Evolutionary conservation across 2,113 vertebrate species (phyloP), one percentile per base, ranked within the genome.

Genomic region (Rhineura floridana): DNA sequence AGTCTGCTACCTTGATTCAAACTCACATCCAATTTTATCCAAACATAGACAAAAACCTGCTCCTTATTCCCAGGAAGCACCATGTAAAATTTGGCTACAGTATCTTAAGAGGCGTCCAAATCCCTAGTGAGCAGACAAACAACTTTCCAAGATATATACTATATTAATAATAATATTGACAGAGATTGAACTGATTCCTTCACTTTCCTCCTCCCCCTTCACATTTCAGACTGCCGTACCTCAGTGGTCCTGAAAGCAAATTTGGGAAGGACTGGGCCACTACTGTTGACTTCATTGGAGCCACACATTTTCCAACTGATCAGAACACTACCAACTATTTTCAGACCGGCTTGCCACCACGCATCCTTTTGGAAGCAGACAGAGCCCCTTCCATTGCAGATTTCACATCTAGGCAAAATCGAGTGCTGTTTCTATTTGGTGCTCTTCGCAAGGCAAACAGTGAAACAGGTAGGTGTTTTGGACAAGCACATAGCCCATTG

Each of bases 381-480:
- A 46, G 25, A 30, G 44, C 17, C n/a, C 93, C 95, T 3, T 48
- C 4, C 69, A 95, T 97, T 69, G 69, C 1, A 21, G 92, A 94
- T 85, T 97, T 97, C 84, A 96, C 90, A 48, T 2, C 52, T 25
- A 25, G 86, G 79, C 95, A 97, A 85, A 97, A 97, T 2, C 59
- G 0, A 8, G 46, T 96, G 48, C 33, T 97, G 81, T 4, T 90
- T 80, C 17, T 55, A 59, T 0, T 97, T 83, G 81, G 76, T 23
- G 0, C 0, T 77, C 69, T 97, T 86, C 6, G 44, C 1, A 36
- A 87, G 82, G 1, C 50, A 42, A 90, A 96, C 82, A 19, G 79
- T 33, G 2, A 30, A 42, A 92, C 95, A 95, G 97, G 97, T 97
- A 95, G 0, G 85, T 81, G 8, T 12, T 25, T 72, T 69, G 36